phyloP scores from a whole-genome alignment of 2,888 invertebrate genomes.

The Dendrolimus pini region DNA sequence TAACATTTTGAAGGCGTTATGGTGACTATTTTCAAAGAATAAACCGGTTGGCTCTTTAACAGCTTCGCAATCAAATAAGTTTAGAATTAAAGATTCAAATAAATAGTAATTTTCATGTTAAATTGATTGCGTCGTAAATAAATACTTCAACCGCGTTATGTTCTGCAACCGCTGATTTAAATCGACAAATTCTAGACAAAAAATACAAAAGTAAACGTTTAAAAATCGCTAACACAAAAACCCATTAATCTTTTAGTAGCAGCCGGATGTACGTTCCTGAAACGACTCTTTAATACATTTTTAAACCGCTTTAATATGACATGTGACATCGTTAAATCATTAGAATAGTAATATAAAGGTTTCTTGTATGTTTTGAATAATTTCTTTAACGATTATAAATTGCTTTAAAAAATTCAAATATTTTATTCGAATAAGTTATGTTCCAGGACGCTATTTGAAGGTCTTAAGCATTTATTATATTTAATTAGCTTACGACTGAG shows the following conservation, averaged over 20 bases:
- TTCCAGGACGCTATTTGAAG: too few relatives aligned
- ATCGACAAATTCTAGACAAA: not conserved
- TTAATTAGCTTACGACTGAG: too few relatives aligned
- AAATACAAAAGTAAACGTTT: not conserved
- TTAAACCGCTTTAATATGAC: slow-evolving; percentile 23
- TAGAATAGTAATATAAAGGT: slow-evolving; percentile 37
- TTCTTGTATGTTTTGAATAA: slow-evolving; percentile 32
- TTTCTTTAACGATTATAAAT: slow-evolving; percentile 28
- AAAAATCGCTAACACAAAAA: not conserved
- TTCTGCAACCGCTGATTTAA: not conserved
- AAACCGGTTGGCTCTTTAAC: too few relatives aligned
- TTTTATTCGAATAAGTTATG: not conserved
- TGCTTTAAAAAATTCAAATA: not conserved
- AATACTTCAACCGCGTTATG: not conserved
- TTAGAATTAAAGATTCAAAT: too few relatives aligned
- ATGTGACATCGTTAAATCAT: slow-evolving; percentile 33
- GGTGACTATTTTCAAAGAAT: too few relatives aligned
- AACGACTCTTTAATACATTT: slow-evolving; percentile 16
- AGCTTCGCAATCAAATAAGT: too few relatives aligned
- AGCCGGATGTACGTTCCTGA: slow-evolving; percentile 18
- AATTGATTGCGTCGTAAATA: not conserved
- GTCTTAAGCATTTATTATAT: too few relatives aligned
- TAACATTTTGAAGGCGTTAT: too few relatives aligned
- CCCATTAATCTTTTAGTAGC: slow-evolving; percentile 2
- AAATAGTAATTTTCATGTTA: too few relatives aligned